Evolutionary conservation across 2,797 vertebrate genomes (phyloP), one percentile per base, ranked within the genome.

Genomic region (Falco novaeseelandiae): DNA sequence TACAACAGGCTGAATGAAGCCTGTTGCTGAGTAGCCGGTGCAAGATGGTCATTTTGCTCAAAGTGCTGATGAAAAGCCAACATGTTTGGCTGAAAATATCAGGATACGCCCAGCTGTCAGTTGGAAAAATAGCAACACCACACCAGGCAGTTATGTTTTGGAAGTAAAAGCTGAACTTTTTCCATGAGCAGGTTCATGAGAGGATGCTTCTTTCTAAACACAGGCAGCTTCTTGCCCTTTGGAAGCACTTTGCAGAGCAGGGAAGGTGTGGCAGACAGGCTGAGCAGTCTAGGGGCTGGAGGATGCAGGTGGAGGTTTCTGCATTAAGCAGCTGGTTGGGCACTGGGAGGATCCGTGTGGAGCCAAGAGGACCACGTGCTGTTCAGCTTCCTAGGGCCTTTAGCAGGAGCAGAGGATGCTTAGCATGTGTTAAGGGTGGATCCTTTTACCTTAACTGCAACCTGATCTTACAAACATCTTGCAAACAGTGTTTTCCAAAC

Each of bases 21-120:
- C 83, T 96, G 54, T 79, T 94, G 69, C 90, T 93, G 90, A 95
- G 76, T 77, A 96, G 89, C 67, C 36, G 66, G 14, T 51, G 65
- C 34, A 90, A 74, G 54, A 23, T 4, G 2, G 26, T 38, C 32
- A 15, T 55, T 89, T 85, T 74, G 38, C 61, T 96, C 73, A 84
- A 83, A 95, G 79, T 42, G 40, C 65, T 84, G 57, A 59, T 65
- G 62, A 62, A 83, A 79, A 87, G 62, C 81, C 87, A 74, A 52
- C 29, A 15, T 8, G 1, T 76, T 66, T 88, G 34, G 55, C 83
- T 85, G 67, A 89, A 74, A 55, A 48, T 52, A 67, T 42, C 69
- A 78, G 80, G n/a, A 27, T 30, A 29, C 30, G 38, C 29, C 32
- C 70, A 89, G 80, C 66, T 84, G 90, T 59, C 82, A 54, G 12